Conservation (phyloP, 2,113 vertebrate species). For the Arvicanthis niloticus region DNA sequence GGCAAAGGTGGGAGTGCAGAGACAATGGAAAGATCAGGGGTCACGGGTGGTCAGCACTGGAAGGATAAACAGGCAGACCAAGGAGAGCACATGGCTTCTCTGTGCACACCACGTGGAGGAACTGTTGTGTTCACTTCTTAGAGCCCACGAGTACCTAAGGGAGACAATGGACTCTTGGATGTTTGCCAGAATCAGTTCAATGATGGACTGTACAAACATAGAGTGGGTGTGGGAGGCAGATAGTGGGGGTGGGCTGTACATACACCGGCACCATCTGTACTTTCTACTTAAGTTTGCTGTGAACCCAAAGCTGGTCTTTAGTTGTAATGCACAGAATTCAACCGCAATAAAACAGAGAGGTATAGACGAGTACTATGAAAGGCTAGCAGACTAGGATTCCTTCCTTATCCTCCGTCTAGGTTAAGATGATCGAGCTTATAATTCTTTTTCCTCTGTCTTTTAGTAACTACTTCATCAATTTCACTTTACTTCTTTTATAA, state of each 20-base stretch:
- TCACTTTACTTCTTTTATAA: conserved; percentile 21
- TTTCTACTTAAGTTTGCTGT: neutral
- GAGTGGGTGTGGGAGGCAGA: neutral
- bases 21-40: neutral
- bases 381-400: neutral
- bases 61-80: neutral
- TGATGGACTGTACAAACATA: neutral
- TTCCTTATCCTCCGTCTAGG: neutral
- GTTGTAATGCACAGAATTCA: neutral
- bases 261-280: neutral
- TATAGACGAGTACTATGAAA: neutral
- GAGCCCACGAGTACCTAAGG: neutral
- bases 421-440: neutral
- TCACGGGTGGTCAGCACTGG: neutral
- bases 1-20: neutral
- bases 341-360: neutral
- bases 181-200: neutral
- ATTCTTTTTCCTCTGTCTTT: conserved; percentile 37
- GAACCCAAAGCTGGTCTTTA: conserved; percentile 26
- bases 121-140: neutral
- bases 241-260: rapidly evolving
- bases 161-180: neutral
- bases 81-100: neutral
- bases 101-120: neutral
- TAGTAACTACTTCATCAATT: conserved; percentile 19